Base-by-base conservation (phyloP, 2,888 invertebrate species). In the Andrena chrysosceles region DNA sequence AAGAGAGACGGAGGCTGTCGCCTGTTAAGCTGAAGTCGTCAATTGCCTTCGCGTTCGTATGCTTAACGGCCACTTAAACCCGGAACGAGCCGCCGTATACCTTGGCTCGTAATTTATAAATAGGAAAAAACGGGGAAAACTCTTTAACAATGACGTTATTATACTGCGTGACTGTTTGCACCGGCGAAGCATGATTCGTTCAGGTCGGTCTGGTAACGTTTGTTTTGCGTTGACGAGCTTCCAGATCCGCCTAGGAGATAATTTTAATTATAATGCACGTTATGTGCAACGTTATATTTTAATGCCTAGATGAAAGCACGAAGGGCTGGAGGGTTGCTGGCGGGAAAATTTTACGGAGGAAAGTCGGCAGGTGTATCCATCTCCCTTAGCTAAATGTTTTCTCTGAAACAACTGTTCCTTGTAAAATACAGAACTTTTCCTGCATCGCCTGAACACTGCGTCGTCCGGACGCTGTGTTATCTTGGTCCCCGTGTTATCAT, bases 41-140 rank as follows among this genome's bases (percentile, higher is more conserved):
- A 81, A 87, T 87, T 87, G 84, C 73, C 77, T 71, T 77, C 67
- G 71, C 56, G 56, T 60, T 31, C 62, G 26, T 26, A 52, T 72
- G 62, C 82, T 87, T 87, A 87, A 87, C 87, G 81, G 82, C 75
- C 85, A 82, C 85, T 87, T 87, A 79, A 85, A 81, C 48, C 49
- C 73, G 42, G 81, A 84, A 74, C 72, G 73, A 64, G 68, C 56
- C 71, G 69, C 69, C 81, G 74, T 78, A 42, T 42, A 75, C 54
- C 85, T 78, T 59, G 62, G 52, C 31, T 66, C 8, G 62, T 35
- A 68, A 75, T 67, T 76, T 48, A 77, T 35, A n/a, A 16, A 1
- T 16, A 64, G 6, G 16, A 60, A 42, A 29, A 29, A 23, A 72
- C 10, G 13, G 1, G 10, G 16, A 60, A 52, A 10, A 59, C 33